Percentiles rank a stretch among this genome's conserved stretches.
Conservation (phyloP, 1,140 invertebrate genomes). For the Drosophila sulfurigaster region DNA sequence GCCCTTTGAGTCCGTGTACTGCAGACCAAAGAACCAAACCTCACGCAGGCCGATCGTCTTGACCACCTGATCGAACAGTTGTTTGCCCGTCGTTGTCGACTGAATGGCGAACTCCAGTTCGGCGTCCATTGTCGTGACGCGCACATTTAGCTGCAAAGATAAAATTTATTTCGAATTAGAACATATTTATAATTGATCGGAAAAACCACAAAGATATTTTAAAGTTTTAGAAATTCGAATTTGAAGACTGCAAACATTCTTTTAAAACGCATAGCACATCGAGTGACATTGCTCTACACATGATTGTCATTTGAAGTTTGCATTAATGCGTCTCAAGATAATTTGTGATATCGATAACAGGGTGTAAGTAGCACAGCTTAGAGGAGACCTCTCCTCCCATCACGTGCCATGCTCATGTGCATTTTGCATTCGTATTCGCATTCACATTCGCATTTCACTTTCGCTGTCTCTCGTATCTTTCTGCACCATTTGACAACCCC, state of each 20-base stretch:
- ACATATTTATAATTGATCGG: no score
- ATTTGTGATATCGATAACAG: not conserved
- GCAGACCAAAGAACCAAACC: slow-evolving; percentile 99
- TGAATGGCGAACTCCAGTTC: slow-evolving; percentile 99
- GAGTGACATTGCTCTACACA: no score
- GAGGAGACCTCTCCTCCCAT: not conserved
- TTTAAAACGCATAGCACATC: no score
- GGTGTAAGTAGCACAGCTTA: not conserved
- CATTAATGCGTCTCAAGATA: no score
- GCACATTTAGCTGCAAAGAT: slow-evolving; percentile 95
- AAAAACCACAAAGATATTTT: no score
- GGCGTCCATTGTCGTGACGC: slow-evolving; percentile 99
- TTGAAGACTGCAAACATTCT: slow-evolving; percentile 6
- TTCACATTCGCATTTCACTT: not conserved
- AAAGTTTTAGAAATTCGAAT: slow-evolving; percentile 3
- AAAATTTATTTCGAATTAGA: not conserved
- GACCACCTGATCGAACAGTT: slow-evolving; percentile 99
- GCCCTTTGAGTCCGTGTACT: slow-evolving; percentile 99
- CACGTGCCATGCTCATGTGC: slow-evolving; percentile 29
- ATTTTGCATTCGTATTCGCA: not conserved
- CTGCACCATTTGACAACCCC: slow-evolving; percentile 12
- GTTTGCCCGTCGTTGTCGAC: slow-evolving; percentile 99
- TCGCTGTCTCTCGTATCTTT: slow-evolving; percentile 3
- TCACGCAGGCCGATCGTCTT: slow-evolving; percentile 99
- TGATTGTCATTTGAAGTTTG: not conserved